These are phyloP conservation scores for Lasioglossum leucozonium DNA, from an alignment of 2,888 invertebrate genomes.

Conservation along the genomic window DNA sequence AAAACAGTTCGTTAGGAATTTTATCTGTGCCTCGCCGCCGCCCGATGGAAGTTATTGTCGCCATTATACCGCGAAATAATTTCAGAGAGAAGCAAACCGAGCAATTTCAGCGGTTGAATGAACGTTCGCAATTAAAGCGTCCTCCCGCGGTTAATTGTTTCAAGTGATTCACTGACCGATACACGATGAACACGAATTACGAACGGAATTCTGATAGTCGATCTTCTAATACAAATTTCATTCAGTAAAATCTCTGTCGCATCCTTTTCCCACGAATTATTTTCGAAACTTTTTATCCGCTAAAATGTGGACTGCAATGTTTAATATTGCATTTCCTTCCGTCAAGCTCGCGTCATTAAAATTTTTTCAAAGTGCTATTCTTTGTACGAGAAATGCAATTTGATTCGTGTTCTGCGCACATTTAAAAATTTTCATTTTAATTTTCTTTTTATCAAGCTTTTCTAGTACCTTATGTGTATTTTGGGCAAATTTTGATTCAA, in stretches of 20 bases:
- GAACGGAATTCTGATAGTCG: slow-evolving; percentile 12
- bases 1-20: slow-evolving; percentile 36
- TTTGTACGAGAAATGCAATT: neutral
- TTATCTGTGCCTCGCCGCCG: slow-evolving; percentile 17
- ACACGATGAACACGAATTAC: slow-evolving; percentile 6
- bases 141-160: slow-evolving; percentile 20
- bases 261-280: neutral
- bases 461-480: too few species aligned
- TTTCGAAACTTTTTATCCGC: neutral
- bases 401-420: neutral
- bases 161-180: slow-evolving; percentile 6
- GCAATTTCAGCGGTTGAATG: slow-evolving; percentile 32
- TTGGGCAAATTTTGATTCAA: too few species aligned
- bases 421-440: too few species aligned
- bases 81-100: slow-evolving; percentile 23
- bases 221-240: neutral
- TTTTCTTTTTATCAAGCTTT: too few species aligned
- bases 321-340: neutral
- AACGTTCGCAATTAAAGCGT: slow-evolving; percentile 39
- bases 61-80: slow-evolving; percentile 42
- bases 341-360: neutral
- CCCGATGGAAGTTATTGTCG: slow-evolving; percentile 37
- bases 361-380: neutral
- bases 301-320: neutral
- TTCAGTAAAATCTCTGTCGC: neutral